phyloP scores from a whole-genome alignment of 2,888 invertebrate species.

The Lasioglossum pauxillum region DNA sequence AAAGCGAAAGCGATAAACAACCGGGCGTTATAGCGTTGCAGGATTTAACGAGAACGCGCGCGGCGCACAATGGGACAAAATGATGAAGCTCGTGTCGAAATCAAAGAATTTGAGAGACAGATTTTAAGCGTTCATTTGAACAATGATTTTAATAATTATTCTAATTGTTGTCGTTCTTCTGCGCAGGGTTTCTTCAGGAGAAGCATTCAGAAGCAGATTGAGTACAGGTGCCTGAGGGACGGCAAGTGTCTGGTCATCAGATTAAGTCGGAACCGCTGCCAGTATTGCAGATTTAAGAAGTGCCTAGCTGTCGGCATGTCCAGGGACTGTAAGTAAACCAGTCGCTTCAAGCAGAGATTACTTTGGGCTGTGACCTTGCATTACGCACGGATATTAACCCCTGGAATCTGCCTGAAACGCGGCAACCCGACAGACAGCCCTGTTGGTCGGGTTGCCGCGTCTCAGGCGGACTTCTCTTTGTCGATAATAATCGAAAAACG shows the following conservation, averaged over 20 bases:
- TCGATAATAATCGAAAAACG: too few relatives aligned
- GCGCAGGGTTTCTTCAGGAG: constrained; percentile 97
- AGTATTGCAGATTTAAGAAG: constrained; percentile 98
- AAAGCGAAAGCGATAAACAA: constrained; percentile 21
- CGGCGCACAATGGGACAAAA: too few relatives aligned
- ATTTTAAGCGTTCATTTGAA: too few relatives aligned
- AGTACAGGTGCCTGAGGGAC: constrained; percentile 96
- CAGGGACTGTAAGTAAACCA: constrained; percentile 94
- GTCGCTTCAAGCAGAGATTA: background rate
- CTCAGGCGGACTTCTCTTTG: too few relatives aligned
- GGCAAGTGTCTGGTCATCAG: constrained; percentile 97
- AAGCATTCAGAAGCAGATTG: constrained; percentile 98
- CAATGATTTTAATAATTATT: too few relatives aligned
- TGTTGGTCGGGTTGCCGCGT: too few relatives aligned
- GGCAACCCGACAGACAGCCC: too few relatives aligned
- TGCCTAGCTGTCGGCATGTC: constrained; percentile 98
- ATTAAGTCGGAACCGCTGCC: constrained; percentile 97
- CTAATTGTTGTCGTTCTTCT: constrained; percentile 49
- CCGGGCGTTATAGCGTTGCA: background rate
- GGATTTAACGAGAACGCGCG: too few relatives aligned
- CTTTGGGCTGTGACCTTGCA: background rate
- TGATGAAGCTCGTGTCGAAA: too few relatives aligned
- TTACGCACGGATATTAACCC: background rate
- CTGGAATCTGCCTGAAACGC: background rate
- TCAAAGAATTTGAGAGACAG: too few relatives aligned